phyloP scores from a whole-genome alignment of 2,113 vertebrate species.

The Cheirogaleus medius region DNA sequence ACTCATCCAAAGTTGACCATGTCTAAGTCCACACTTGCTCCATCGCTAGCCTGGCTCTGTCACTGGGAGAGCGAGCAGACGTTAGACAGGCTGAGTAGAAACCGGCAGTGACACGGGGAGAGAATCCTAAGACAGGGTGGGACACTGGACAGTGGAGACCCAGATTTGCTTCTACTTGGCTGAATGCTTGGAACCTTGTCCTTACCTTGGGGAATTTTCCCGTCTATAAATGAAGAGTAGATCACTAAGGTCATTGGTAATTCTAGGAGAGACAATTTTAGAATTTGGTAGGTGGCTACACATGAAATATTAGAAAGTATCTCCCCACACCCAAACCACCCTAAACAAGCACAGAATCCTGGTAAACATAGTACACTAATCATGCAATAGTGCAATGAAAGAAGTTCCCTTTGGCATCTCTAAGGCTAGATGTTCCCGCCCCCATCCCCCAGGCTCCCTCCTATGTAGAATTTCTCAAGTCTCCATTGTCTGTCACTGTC shows the following conservation, averaged over 20 bases:
- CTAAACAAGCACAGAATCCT: background rate
- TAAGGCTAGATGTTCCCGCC: accelerated
- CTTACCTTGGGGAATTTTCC: background rate
- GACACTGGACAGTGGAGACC: background rate
- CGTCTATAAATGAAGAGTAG: background rate
- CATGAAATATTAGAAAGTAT: background rate
- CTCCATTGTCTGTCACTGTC: accelerated
- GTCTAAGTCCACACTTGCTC: background rate
- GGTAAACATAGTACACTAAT: background rate
- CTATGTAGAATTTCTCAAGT: background rate
- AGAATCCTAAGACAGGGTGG: no score
- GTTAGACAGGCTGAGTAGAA: background rate
- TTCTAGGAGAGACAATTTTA: background rate
- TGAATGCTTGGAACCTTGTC: background rate
- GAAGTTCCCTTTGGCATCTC: background rate
- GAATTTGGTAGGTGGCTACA: background rate
- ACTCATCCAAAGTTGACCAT: background rate
- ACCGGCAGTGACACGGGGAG: background rate
- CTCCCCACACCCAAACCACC: background rate
- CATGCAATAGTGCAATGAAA: accelerated
- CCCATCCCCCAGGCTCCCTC: background rate
- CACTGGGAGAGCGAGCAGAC: background rate
- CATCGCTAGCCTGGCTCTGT: background rate
- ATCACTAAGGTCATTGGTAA: background rate
- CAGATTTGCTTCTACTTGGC: background rate